Conservation (phyloP, 2,888 invertebrate genomes). For the Meiosimyza platycephala region DNA sequence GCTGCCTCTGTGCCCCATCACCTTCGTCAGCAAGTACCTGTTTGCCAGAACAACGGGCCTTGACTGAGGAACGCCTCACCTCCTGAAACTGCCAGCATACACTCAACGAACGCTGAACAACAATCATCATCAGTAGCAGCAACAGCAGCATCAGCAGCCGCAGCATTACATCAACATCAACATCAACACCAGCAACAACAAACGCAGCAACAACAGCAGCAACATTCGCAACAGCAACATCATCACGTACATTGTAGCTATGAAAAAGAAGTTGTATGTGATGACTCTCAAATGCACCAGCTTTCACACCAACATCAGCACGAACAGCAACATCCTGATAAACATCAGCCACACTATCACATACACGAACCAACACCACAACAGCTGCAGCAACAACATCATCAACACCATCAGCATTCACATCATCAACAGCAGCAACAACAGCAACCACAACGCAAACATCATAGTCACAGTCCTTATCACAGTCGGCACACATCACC, state of each 20-base stretch:
- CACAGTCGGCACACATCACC: constrained; percentile 60
- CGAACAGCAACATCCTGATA: constrained; percentile 47
- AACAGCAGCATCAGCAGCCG: constrained; percentile 50
- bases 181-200: constrained; percentile 51
- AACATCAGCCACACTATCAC: constrained; percentile 50
- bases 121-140: constrained; percentile 48
- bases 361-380: constrained; percentile 44
- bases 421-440: constrained; percentile 44
- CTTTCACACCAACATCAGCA: constrained; percentile 51
- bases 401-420: constrained; percentile 32
- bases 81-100: constrained; percentile 70
- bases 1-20: constrained; percentile 73
- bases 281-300: constrained; percentile 60
- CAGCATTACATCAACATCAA: constrained; percentile 48
- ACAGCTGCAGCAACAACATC: constrained; percentile 40
- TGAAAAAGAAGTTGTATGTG: constrained; percentile 66
- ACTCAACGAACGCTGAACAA: constrained; percentile 56
- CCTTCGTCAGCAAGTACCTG: constrained; percentile 69
- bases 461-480: constrained; percentile 51
- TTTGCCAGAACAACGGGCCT: constrained; percentile 69
- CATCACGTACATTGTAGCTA: constrained; percentile 65
- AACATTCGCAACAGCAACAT: constrained; percentile 48
- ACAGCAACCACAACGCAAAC: constrained; percentile 53
- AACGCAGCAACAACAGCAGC: constrained; percentile 38
- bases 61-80: constrained; percentile 77